Evolutionary conservation across 1,140 invertebrate genomes (phyloP).

Genomic region (Calephelis virginiensis): DNA sequence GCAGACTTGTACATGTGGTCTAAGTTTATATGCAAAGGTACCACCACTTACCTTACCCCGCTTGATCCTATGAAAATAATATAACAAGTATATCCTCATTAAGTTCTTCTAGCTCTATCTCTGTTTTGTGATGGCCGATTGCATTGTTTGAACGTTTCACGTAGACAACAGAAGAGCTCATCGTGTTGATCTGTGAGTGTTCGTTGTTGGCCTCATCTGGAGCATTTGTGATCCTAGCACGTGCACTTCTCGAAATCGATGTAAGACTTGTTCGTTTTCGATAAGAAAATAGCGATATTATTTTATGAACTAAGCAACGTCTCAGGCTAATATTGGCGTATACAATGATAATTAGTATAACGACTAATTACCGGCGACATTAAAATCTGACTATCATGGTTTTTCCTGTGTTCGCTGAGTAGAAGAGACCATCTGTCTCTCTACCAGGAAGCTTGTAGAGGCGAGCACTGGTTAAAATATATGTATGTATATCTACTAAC

Average conservation of each 20-base stretch:
- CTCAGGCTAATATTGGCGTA: too few relatives aligned
- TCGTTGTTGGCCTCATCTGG: slow-evolving; percentile 36
- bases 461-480: too few relatives aligned
- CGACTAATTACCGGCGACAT: too few relatives aligned
- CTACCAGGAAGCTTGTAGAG: too few relatives aligned
- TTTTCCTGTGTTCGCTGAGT: too few relatives aligned
- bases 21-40: too few relatives aligned
- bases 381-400: too few relatives aligned
- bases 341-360: too few relatives aligned
- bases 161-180: slow-evolving; percentile 23
- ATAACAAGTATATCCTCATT: not conserved
- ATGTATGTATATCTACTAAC: too few relatives aligned
- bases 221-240: not conserved
- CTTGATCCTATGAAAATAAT: not conserved
- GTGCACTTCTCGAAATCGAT: not conserved
- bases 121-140: slow-evolving; percentile 15
- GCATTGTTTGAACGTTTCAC: slow-evolving; percentile 20
- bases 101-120: not conserved
- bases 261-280: not conserved
- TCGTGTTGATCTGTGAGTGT: slow-evolving; percentile 43
- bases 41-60: too few relatives aligned
- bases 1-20: too few relatives aligned
- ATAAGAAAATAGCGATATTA: not conserved
- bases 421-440: too few relatives aligned
- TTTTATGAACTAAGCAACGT: not conserved